Evolutionary conservation across 2,113 vertebrate species (phyloP).

Genomic region (Rhodinocichla rosea): DNA sequence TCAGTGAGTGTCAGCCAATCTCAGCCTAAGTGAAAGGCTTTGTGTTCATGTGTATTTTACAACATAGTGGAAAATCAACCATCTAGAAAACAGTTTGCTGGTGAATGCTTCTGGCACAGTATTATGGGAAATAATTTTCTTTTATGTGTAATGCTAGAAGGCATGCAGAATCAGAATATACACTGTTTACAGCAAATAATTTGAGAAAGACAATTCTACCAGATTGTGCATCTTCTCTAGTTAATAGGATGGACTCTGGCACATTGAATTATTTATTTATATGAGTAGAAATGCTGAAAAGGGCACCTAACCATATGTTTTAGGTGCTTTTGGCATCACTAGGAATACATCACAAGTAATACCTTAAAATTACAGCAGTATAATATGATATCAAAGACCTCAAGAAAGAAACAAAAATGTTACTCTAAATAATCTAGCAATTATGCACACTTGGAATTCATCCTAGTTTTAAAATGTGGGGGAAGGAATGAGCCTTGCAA

Average conservation of each 20-base stretch:
- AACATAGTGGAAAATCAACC: conserved; percentile 41
- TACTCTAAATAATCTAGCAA: background rate
- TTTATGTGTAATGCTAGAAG: conserved; percentile 41
- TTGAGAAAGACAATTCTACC: conserved; percentile 43
- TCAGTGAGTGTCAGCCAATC: background rate
- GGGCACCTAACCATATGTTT: background rate
- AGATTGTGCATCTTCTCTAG: conserved; percentile 42
- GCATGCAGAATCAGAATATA: conserved; percentile 53
- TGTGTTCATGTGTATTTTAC: background rate
- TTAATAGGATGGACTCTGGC: conserved; percentile 26
- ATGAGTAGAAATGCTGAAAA: background rate
- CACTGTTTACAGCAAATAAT: conserved; percentile 67
- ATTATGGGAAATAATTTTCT: conserved; percentile 48
- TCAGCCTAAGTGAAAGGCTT: background rate
- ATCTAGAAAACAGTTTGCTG: conserved; percentile 46
- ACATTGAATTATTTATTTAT: conserved; percentile 15
- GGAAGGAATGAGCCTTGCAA: background rate
- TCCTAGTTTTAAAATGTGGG: background rate
- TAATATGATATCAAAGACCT: background rate
- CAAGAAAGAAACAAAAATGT: background rate
- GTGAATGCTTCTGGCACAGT: conserved; percentile 7
- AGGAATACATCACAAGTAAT: background rate
- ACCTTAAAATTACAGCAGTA: background rate
- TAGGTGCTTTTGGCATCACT: background rate
- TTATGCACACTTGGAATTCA: background rate